Conservation (phyloP, 2,888 invertebrate species). For the Cistogaster globosa region DNA sequence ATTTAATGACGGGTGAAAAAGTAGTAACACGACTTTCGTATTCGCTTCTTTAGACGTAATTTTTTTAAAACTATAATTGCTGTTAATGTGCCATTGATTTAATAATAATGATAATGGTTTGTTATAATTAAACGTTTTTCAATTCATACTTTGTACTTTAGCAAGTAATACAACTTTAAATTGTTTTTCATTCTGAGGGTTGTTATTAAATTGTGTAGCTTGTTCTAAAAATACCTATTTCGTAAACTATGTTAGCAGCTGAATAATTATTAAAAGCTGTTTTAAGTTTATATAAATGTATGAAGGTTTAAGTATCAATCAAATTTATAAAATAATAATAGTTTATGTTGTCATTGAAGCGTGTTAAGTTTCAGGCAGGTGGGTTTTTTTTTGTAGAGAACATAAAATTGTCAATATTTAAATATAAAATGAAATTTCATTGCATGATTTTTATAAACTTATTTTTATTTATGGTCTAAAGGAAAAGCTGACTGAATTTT, state of each 20-base stretch:
- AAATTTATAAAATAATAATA: slow-evolving; percentile 43
- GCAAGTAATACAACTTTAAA: slow-evolving; percentile 22
- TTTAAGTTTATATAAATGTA: slow-evolving; percentile 28
- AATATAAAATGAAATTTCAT: background rate
- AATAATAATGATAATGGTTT: slow-evolving; percentile 56
- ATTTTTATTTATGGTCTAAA: no score
- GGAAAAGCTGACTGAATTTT: no score
- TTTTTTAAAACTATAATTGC: slow-evolving; percentile 44
- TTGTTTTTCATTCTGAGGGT: slow-evolving; percentile 19
- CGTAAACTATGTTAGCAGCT: slow-evolving; percentile 10
- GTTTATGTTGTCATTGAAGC: slow-evolving; percentile 43
- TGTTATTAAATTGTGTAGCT: slow-evolving; percentile 28
- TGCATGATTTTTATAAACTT: no score
- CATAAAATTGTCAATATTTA: background rate
- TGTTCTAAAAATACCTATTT: slow-evolving; percentile 23
- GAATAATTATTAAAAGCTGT: slow-evolving; percentile 36
- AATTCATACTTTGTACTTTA: slow-evolving; percentile 38
- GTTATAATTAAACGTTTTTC: slow-evolving; percentile 52
- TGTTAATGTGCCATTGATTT: slow-evolving; percentile 51
- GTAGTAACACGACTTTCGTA: slow-evolving; percentile 39
- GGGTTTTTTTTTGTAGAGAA: slow-evolving; percentile 10
- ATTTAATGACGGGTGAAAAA: slow-evolving; percentile 60
- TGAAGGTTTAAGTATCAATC: slow-evolving; percentile 32
- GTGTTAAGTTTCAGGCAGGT: slow-evolving; percentile 37
- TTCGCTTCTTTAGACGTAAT: background rate